A percentile compares a stretch with the other conserved stretches of the same genome.
These are phyloP conservation scores for Tauraco hartlaubi DNA, from an alignment of 2,797 vertebrate genomes.

Conservation along the genomic window DNA sequence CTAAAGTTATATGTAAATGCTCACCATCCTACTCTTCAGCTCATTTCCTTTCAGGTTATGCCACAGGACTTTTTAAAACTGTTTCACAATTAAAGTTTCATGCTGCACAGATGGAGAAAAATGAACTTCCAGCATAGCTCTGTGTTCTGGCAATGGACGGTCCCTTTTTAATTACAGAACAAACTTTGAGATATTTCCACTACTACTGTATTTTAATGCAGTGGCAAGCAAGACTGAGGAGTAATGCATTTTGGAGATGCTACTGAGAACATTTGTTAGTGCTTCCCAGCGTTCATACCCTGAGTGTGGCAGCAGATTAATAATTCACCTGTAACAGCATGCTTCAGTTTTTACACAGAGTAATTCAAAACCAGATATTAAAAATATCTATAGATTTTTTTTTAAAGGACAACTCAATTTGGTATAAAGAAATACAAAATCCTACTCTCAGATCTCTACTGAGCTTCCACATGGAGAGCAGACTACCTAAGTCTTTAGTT, in stretches of 20 bases:
- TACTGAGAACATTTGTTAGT: background rate
- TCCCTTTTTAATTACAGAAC: background rate
- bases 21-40: background rate
- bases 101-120: conserved; percentile 29
- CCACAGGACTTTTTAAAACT: background rate
- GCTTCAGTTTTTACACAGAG: background rate
- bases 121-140: background rate
- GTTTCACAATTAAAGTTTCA: conserved; percentile 36
- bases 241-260: background rate
- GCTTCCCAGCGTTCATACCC: background rate
- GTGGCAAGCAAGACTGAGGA: background rate
- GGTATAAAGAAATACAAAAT: background rate
- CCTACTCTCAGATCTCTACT: background rate
- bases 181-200: background rate
- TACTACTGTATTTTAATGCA: background rate
- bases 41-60: conserved; percentile 22
- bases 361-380: background rate
- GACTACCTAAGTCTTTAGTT: background rate
- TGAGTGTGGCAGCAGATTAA: background rate
- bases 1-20: background rate
- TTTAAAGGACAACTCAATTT: background rate
- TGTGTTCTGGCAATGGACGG: background rate
- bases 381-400: background rate
- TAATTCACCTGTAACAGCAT: background rate
- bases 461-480: background rate